Conservation (phyloP, 2,113 vertebrate species). For the Scalopus aquaticus region DNA sequence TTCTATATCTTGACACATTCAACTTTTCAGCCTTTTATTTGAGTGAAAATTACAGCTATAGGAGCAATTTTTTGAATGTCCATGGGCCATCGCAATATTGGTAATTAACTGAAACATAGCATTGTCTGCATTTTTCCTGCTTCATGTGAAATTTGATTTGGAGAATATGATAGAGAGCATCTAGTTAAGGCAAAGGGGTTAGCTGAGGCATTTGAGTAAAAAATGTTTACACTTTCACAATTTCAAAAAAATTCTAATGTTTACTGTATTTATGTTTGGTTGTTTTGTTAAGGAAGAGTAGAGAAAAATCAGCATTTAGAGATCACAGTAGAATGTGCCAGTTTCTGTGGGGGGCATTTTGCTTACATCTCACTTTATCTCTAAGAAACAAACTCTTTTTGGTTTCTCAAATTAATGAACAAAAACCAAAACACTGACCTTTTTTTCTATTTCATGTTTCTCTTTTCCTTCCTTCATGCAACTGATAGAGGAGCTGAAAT, state of each 20-base stretch:
- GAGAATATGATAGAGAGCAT: not conserved
- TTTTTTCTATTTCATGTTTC: not conserved
- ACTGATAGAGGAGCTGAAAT: not conserved
- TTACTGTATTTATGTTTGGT: not conserved
- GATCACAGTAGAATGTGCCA: not conserved
- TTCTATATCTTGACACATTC: not conserved
- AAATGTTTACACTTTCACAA: not conserved
- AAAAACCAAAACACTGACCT: not conserved
- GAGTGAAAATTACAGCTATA: not conserved
- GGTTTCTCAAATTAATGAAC: constrained; percentile 18
- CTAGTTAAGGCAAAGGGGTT: not conserved
- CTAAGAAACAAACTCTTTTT: constrained; percentile 4
- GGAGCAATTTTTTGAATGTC: not conserved
- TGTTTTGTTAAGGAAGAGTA: not conserved
- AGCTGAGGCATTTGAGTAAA: not conserved
- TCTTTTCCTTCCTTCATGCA: not conserved
- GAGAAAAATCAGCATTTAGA: not conserved
- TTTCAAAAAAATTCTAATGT: not conserved
- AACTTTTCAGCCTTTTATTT: not conserved
- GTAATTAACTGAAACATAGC: not conserved
- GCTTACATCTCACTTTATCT: not conserved
- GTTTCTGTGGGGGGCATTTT: not conserved
- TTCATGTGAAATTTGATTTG: constrained; percentile 31
- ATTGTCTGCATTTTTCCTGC: not conserved
- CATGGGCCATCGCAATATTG: not conserved